Base-by-base conservation (phyloP, 2,888 invertebrate species). In the Drosophila barbarae region DNA sequence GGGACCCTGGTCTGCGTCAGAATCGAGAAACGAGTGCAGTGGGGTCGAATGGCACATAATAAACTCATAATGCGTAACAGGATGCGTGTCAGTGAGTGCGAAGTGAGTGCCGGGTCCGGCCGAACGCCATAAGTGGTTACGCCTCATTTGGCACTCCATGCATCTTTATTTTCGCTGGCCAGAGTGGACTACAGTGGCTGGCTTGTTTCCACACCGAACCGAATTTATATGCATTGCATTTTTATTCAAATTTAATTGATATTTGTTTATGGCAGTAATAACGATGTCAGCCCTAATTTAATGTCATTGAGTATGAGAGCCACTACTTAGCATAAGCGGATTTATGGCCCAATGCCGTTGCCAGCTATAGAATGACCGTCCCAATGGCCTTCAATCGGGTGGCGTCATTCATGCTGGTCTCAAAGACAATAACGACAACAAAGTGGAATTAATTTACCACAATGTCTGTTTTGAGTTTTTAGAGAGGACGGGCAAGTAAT, bases 171-270 rank as follows among this genome's bases (percentile, higher is more conserved):
- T 68, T 68, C 47, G 26, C 35, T 18, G 23, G 28, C 28, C 12
- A 9, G 41, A 30, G 30, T 15, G 21, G 21, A 41, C 57, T 23
- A 23, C 23, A 23, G 4, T 3, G 18, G 10, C 26, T 47, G 18
- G n/a, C 42, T n/a, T 9, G 8, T 26, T 21, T 30, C 39, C 59
- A 32, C 46, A 32, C 58, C 42, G 13, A 41, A n/a, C 21, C 12
- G 12, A 58, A 72, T 82, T 71, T 69, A 78, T 78, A 70, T 32
- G 42, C 41, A 84, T 64, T 76, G 82, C 82, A 72, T 59, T 82
- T 84, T 84, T 79, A 79, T 79, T 79, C 61, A 78, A 79, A 79
- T 79, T 78, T 82, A 82, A 79, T 82, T 84, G 74, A 68, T 68
- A 63, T 61, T 77, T 66, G 41, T 54, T 47, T 41, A 54, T 59